Evolutionary conservation across 2,888 invertebrate genomes (phyloP).

Genomic region (Tetragnatha montana): DNA sequence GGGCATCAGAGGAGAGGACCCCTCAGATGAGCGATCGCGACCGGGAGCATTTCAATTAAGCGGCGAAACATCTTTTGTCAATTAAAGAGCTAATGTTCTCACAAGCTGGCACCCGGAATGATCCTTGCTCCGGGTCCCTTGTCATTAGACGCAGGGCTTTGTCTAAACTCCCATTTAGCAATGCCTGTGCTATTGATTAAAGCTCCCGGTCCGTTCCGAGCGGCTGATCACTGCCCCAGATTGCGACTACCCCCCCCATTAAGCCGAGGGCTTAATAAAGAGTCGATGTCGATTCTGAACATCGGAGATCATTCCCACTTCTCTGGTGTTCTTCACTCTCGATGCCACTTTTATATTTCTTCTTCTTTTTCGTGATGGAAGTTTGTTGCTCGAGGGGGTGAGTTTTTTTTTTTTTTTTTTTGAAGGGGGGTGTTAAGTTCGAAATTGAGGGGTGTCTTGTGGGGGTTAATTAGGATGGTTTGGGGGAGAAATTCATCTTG

Average conservation of each 20-base stretch:
- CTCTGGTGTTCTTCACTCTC: slow-evolving; percentile 12
- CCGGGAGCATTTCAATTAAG: slow-evolving; percentile 68
- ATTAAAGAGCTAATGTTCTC: slow-evolving; percentile 71
- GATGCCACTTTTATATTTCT: background rate
- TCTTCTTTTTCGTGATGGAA: slow-evolving; percentile 8
- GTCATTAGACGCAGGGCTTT: slow-evolving; percentile 68
- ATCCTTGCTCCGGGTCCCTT: slow-evolving; percentile 62
- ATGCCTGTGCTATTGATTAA: slow-evolving; percentile 70
- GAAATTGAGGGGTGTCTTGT: background rate
- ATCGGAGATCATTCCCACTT: slow-evolving; percentile 8
- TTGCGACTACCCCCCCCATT: slow-evolving; percentile 49
- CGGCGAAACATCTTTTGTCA: slow-evolving; percentile 71
- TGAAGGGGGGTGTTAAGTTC: background rate
- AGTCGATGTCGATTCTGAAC: slow-evolving; percentile 65
- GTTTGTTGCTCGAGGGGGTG: background rate
- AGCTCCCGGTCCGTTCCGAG: slow-evolving; percentile 59
- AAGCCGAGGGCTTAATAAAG: slow-evolving; percentile 69
- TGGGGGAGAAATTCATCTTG: background rate
- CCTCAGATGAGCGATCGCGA: slow-evolving; percentile 64
- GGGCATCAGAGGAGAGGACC: background rate
- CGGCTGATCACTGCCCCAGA: slow-evolving; percentile 46
- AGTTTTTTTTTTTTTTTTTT: background rate
- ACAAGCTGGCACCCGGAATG: slow-evolving; percentile 65
- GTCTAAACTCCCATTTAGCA: slow-evolving; percentile 71
- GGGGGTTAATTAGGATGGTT: background rate